A percentile compares a stretch with the other conserved stretches of the same genome.
These are phyloP conservation scores for Anthoptus insignis DNA, from an alignment of 2,888 invertebrate species.

Conservation along the genomic window DNA sequence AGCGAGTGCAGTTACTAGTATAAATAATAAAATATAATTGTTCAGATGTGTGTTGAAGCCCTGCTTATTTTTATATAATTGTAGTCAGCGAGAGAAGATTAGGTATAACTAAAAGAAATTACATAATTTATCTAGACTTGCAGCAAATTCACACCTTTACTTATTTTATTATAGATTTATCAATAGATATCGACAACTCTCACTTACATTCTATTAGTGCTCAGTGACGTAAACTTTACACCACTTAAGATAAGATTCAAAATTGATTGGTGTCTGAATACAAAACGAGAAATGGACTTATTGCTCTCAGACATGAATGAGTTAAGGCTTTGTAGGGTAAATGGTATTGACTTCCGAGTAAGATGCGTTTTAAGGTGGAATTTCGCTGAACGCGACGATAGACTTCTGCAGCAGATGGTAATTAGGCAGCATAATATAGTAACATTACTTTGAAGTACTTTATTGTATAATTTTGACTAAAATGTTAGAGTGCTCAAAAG, in stretches of 20 bases:
- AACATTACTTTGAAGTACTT: too few relatives aligned
- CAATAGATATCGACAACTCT: neutral
- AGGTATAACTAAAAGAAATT: conserved; percentile 17
- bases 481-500: too few relatives aligned
- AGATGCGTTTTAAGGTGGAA: neutral
- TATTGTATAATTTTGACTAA: too few relatives aligned
- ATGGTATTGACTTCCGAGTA: neutral
- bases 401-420: too few relatives aligned
- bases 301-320: conserved; percentile 7
- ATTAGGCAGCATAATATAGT: too few relatives aligned
- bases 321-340: conserved; percentile 1
- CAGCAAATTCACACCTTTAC: conserved; percentile 15
- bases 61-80: neutral
- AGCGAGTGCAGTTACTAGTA: too few relatives aligned
- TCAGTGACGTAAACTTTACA: neutral
- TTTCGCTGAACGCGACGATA: too few relatives aligned
- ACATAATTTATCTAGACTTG: neutral
- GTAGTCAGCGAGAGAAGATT: too few relatives aligned
- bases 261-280: neutral
- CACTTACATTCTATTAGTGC: neutral
- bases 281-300: neutral
- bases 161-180: conserved; percentile 1
- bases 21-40: too few relatives aligned
- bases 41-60: too few relatives aligned
- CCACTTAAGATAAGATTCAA: neutral